A percentile compares a stretch with the other conserved stretches of the same genome.
Conservation (phyloP, 2,797 vertebrate genomes). For the Brotula barbata region DNA sequence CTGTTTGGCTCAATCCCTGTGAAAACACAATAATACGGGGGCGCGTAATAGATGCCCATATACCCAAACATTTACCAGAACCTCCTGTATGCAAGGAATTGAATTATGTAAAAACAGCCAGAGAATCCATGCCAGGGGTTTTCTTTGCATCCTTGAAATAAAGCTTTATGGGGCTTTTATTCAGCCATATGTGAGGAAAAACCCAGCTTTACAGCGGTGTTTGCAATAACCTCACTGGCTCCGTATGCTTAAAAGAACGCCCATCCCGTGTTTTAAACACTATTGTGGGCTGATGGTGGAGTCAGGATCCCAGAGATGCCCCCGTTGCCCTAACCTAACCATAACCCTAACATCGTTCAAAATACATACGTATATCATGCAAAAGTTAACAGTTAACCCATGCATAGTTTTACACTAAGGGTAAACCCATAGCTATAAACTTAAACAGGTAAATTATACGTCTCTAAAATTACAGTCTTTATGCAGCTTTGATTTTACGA, state of each 20-base stretch:
- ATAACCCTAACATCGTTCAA: conserved; percentile 33
- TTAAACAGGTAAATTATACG: conserved; percentile 71
- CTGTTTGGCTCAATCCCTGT: not conserved
- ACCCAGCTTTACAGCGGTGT: conserved; percentile 27
- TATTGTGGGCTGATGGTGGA: conserved; percentile 27
- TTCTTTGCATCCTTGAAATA: conserved; percentile 26
- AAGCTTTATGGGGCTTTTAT: conserved; percentile 19
- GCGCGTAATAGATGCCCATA: not conserved
- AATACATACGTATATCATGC: conserved; percentile 37
- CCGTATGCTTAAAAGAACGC: conserved; percentile 20
- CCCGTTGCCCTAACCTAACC: conserved; percentile 17
- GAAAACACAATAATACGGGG: not conserved
- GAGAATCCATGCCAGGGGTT: conserved; percentile 12
- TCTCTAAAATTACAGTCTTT: conserved; percentile 70
- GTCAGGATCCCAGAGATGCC: conserved; percentile 30
- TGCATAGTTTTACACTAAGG: conserved; percentile 56
- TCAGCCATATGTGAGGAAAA: conserved; percentile 20
- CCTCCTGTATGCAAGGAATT: conserved; percentile 20
- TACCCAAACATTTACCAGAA: conserved; percentile 6
- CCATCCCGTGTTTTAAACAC: conserved; percentile 36
- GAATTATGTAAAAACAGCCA: conserved; percentile 1
- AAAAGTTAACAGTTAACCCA: conserved; percentile 42
- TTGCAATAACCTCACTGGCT: conserved; percentile 15
- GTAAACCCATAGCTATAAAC: conserved; percentile 66
- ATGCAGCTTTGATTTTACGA: conserved; percentile 70